Evolutionary conservation across 1,140 invertebrate species (phyloP).

Genomic region (Ceratoteleas bidentatus): DNA sequence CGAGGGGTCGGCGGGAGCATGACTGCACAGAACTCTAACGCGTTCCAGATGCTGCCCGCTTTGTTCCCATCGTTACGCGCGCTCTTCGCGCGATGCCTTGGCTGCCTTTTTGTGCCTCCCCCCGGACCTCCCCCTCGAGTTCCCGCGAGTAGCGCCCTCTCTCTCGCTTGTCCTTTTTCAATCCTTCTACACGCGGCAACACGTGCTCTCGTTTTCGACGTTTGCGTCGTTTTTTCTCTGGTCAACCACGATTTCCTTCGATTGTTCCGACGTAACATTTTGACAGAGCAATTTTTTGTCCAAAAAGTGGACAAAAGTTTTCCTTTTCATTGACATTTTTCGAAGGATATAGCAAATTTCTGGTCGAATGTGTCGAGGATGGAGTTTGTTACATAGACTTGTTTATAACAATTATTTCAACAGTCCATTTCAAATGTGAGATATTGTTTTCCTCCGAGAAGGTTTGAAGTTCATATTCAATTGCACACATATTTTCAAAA

Average conservation of each 20-base stretch:
- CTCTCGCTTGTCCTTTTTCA: conserved; percentile 23
- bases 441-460: too few species aligned
- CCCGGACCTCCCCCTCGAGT: conserved; percentile 6
- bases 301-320: too few species aligned
- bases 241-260: background rate
- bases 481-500: too few species aligned
- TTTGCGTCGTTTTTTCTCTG: conserved; percentile 1
- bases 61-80: conserved; percentile 76
- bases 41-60: conserved; percentile 79
- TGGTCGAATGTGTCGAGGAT: too few species aligned
- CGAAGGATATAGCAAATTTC: too few species aligned
- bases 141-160: background rate
- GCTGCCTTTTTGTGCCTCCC: conserved; percentile 32
- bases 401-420: too few species aligned
- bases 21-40: conserved; percentile 74
- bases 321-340: too few species aligned
- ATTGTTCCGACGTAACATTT: background rate
- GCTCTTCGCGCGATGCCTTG: conserved; percentile 59
- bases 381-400: too few species aligned
- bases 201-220: conserved; percentile 38
- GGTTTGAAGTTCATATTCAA: too few species aligned
- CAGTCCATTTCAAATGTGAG: too few species aligned
- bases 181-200: conserved; percentile 43
- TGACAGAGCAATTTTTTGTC: too few species aligned
- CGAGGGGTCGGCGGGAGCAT: conserved; percentile 34